Conservation (phyloP, 2,888 invertebrate genomes). For the Agrotis segetum region DNA sequence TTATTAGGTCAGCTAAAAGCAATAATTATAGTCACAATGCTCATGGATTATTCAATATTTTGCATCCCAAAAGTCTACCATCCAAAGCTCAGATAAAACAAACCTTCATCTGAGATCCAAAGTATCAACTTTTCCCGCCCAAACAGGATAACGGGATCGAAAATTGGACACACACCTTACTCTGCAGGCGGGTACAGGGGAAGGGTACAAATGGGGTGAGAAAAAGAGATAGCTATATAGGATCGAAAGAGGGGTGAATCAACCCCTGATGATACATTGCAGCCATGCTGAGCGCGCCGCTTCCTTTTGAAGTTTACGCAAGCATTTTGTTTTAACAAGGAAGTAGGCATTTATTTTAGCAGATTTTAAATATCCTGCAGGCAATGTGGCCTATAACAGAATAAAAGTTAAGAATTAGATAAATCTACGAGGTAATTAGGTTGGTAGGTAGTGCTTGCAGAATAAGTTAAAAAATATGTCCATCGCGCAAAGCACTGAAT, state of each 20-base stretch:
- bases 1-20: background rate
- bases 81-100: too few species aligned
- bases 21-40: constrained; percentile 1
- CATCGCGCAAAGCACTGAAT: constrained; percentile 54
- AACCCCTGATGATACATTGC: constrained; percentile 86
- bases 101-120: too few species aligned
- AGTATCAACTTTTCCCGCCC: constrained; percentile 68
- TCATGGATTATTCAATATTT: constrained; percentile 17
- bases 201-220: constrained; percentile 79
- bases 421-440: constrained; percentile 13
- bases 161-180: constrained; percentile 61
- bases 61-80: constrained; percentile 13
- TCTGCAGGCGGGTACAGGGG: constrained; percentile 72
- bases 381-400: constrained; percentile 13
- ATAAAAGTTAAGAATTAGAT: constrained; percentile 17
- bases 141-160: constrained; percentile 61
- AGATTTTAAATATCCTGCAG: constrained; percentile 5
- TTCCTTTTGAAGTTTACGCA: constrained; percentile 65
- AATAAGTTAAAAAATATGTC: constrained; percentile 34
- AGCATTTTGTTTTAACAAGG: constrained; percentile 41
- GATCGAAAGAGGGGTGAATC: constrained; percentile 86
- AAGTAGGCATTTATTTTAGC: constrained; percentile 14
- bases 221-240: constrained; percentile 79
- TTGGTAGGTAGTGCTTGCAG: background rate
- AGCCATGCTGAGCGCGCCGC: constrained; percentile 66